Base-by-base conservation (phyloP, 2,797 vertebrate genomes). In the Momotus momota region DNA sequence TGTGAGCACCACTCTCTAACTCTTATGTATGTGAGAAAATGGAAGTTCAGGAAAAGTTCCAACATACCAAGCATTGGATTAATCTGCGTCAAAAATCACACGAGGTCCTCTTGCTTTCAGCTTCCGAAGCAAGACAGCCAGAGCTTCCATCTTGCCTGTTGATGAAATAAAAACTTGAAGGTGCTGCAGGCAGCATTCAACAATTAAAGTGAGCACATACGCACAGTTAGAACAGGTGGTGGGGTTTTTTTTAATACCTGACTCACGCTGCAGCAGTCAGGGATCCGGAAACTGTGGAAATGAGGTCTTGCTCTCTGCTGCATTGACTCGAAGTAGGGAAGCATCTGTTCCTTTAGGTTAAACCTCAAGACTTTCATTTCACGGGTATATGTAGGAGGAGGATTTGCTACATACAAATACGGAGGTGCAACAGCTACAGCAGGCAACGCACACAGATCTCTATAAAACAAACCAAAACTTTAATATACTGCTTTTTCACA, bases 71-170 rank as follows among this genome's bases (percentile, higher is more conserved):
- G 89, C 98, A 99, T 98, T 86, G 98, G 98, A 84, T 98, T 94
- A 98, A 98, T 98, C 97, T 98, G 98, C 11, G 97, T 98, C 73
- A 98, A 98, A 98, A 96, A 99, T 98, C 82, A 99, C 98, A 12
- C 98, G 96, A 1, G 98, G 98, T 40, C 98, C 98, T 88, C 99
- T 98, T 3, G 98, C 98, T 61, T 97, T 98, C 49, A 99, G 94
- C 96, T 99, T 98, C 96, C 97, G 98, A 52, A 99, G 98, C 70
- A 99, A 95, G 80, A 98, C 97, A 22, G 98, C 98, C 62, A 99
- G 96, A 10, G 98, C 98, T 96, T 99, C 99, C 93, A 99, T 95
- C 97, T 99, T 99, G 62, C 99, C 99, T 99, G 85, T 38, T 65
- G 13, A n/a, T 20, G 6, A 31, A 79, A 80, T 9, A 13, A 66